Evolutionary conservation across 2,113 vertebrate genomes (phyloP), one percentile per base, ranked within the genome.

Genomic region (Callipepla californica): DNA sequence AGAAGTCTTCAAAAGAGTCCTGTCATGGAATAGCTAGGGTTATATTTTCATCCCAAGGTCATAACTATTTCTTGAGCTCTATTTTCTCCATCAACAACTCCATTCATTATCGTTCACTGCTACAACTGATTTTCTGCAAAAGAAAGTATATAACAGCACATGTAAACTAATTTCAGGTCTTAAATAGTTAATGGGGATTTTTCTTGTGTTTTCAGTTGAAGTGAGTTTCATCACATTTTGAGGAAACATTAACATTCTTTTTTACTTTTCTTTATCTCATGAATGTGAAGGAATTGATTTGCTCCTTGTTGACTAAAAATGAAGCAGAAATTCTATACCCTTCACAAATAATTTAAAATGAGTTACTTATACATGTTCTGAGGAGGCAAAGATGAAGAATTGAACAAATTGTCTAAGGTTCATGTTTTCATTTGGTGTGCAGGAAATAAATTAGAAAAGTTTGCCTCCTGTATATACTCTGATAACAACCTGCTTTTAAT

Each of bases 1-100:
- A 22, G 55, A 77, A 59, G 11, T 25, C 50, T 66, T 87, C 23
- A 44, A 55, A 77, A 61, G 6, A 80, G 28, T 36, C 23, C 48
- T 83, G 63, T 19, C 34, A 32, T 26, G 53, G 40, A 17, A 59
- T 4, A 69, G 7, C 21, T 14, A 21, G 30, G 1, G n/a, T 15
- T 58, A 26, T 16, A 3, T 9, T 73, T 14, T 44, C 38, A 62
- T 78, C 36, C 11, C 65, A 70, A 40, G 66, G 22, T 11, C 4
- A 5, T 38, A 66, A 57, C 11, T 77, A 9, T 12, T 13, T 10
- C 2, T 22, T 51, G 19, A 86, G 6, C 17, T 92, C 17, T 15
- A 2, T 25, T 1, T 28, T 7, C n/a, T 75, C 23, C 8, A 45
- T 15, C 20, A 55, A 8, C 10, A 22, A 4, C 4, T 2, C 62